A percentile compares a stretch with the other conserved stretches of the same genome.
Evolutionary conservation across 2,797 vertebrate genomes (phyloP).

Genomic region (Schizothorax lantsangensis): DNA sequence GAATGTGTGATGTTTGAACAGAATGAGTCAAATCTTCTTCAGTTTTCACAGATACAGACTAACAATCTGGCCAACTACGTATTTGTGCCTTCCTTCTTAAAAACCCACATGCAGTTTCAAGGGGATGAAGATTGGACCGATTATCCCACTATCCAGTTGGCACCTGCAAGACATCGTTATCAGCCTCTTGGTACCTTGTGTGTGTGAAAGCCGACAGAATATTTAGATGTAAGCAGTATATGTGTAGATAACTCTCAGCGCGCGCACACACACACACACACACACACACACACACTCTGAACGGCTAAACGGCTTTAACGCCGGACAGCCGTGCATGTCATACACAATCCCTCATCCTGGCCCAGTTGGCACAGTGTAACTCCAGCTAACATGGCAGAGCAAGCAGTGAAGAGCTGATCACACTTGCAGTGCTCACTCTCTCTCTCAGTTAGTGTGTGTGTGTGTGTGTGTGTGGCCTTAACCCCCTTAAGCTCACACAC

Average conservation of each 20-base stretch:
- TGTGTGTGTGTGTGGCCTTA: constrained; percentile 47
- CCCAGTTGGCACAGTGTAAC: constrained; percentile 73
- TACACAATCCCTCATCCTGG: constrained; percentile 78
- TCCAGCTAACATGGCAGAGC: constrained; percentile 48
- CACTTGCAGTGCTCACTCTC: constrained; percentile 33
- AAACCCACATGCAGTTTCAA: constrained; percentile 36
- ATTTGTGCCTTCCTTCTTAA: constrained; percentile 4
- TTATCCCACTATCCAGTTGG: constrained; percentile 59
- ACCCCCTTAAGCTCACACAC: constrained; percentile 58
- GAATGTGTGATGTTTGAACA: constrained; percentile 32
- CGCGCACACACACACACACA: neutral
- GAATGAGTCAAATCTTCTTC: constrained; percentile 40
- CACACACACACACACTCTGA: constrained; percentile 30
- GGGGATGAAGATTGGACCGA: constrained; percentile 37
- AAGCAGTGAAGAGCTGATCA: constrained; percentile 49
- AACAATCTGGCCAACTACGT: constrained; percentile 26
- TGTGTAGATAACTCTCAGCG: constrained; percentile 53
- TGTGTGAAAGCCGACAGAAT: constrained; percentile 45
- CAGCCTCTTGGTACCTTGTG: constrained; percentile 36
- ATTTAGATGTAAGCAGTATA: constrained; percentile 52
- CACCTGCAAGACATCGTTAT: constrained; percentile 68
- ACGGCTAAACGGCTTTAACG: constrained; percentile 59
- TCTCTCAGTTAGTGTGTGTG: constrained; percentile 29
- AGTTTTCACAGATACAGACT: constrained; percentile 43
- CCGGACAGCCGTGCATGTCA: constrained; percentile 76